These are phyloP conservation scores for Suillia variegata DNA, from an alignment of 2,888 invertebrate species.

Conservation along the genomic window DNA sequence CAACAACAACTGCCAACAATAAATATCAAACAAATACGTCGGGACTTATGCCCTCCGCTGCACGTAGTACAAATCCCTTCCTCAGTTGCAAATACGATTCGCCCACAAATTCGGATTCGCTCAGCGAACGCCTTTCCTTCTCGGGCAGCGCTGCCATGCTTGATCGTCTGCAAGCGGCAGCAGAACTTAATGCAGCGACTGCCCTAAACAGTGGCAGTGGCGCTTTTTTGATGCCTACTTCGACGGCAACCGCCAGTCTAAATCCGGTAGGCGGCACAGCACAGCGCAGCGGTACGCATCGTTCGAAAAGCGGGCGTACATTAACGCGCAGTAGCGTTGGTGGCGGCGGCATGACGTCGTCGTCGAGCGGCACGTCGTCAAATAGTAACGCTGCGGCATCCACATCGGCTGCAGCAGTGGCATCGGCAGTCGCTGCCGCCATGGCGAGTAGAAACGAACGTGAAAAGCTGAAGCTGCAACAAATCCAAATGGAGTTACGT, in stretches of 20 bases:
- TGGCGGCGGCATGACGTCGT: conserved; percentile 68
- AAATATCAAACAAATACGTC: conserved; percentile 44
- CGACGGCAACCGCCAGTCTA: conserved; percentile 24
- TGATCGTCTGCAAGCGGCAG: conserved; percentile 44
- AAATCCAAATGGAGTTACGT: conserved; percentile 44
- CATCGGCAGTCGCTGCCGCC: conserved; percentile 27
- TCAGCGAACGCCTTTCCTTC: conserved; percentile 43
- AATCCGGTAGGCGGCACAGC: conserved; percentile 38
- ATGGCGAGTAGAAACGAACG: conserved; percentile 43
- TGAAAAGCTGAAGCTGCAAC: conserved; percentile 45
- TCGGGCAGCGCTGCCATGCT: conserved; percentile 41
- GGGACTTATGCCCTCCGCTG: conserved; percentile 40
- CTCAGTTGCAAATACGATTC: conserved; percentile 52
- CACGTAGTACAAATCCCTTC: conserved; percentile 58
- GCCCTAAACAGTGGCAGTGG: conserved; percentile 53
- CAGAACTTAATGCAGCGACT: conserved; percentile 27
- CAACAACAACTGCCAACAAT: conserved; percentile 28
- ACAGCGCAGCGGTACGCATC: conserved; percentile 43
- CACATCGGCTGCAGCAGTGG: conserved; percentile 18
- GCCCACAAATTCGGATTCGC: conserved; percentile 40
- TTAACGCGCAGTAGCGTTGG: conserved; percentile 58
- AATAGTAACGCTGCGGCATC: conserved; percentile 39
- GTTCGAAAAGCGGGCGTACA: conserved; percentile 44
- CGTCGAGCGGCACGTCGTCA: conserved; percentile 64
- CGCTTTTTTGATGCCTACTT: conserved; percentile 39